Base-by-base conservation (phyloP, 2,113 vertebrate genomes). In the Prunella himalayana region DNA sequence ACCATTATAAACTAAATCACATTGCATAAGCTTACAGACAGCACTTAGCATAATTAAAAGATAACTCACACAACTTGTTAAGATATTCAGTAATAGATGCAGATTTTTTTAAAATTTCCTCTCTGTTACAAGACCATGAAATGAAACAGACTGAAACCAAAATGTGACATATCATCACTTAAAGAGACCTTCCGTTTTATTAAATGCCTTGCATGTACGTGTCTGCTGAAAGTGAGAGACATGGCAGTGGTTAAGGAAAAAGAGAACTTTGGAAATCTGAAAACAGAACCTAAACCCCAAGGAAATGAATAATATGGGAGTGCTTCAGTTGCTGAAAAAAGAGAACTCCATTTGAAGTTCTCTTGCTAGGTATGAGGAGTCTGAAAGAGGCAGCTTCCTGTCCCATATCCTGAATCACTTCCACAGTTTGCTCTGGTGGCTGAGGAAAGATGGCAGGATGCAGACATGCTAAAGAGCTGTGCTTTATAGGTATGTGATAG, bases 151-250 rank as follows among this genome's bases (percentile, higher is more conserved):
- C 11, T 41, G 35, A 76, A 83, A 10, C 22, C 45, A n/a, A 60
- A 16, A 25, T 20, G 23, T n/a, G 33, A 59, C 8, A 5, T 15
- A 49, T 37, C n/a, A 25, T 83, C 20, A 30, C n/a, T 64, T 15
- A 65, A 53, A 71, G 19, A 75, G 33, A 72, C 20, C 2, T 44
- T 86, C 37, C 5, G 18, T 78, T 86, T 84, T 54, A 75, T 42
- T 79, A 20, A 70, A 31, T 1, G 1, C 9, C 7, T 60, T 4
- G 0, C 27, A 41, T 30, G 15, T 31, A 33, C 1, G 0, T 50
- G 7, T 61, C n/a, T 73, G 20, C 25, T 78, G 27, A 79, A 64
- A 14, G 14, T 37, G 54, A 47, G 19, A 80, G 25, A 77, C 18
- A 28, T 18, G 5, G 8, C 22, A 82, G 25, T 30, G 8, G 22